These are phyloP conservation scores for Setophaga petechia DNA, from an alignment of 2,113 vertebrate genomes.

Conservation along the genomic window DNA sequence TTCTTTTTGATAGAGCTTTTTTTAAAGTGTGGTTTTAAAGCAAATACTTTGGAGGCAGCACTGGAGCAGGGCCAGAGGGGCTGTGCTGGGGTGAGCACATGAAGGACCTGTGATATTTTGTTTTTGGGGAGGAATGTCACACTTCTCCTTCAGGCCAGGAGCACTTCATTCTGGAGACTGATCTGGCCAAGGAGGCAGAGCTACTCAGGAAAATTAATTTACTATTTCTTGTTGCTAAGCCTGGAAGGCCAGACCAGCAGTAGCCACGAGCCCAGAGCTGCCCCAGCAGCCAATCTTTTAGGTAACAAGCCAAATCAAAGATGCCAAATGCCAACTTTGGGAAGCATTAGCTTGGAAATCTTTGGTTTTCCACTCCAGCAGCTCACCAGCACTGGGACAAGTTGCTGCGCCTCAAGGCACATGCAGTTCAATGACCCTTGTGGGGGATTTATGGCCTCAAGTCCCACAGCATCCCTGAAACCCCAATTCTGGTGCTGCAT, in stretches of 20 bases:
- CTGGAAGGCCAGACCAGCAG: not conserved
- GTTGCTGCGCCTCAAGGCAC: not conserved
- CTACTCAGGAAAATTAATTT: not conserved
- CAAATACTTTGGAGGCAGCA: not conserved
- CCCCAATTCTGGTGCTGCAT: rapidly evolving
- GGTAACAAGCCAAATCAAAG: not conserved
- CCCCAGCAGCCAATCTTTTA: not conserved
- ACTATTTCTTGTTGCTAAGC: not conserved
- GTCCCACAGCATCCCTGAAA: not conserved
- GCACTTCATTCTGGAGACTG: not conserved
- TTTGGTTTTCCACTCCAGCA: not conserved
- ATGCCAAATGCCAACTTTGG: not conserved
- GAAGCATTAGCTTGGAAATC: not conserved
- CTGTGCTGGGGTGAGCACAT: not conserved
- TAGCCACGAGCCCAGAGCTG: not conserved
- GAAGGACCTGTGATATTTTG: not conserved
- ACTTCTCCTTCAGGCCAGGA: not conserved
- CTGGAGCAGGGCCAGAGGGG: not conserved
- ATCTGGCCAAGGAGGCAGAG: not conserved
- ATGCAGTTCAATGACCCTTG: rapidly evolving
- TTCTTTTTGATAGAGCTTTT: not conserved
- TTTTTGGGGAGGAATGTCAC: constrained; percentile 23
- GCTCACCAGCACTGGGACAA: not conserved
- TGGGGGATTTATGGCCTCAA: not conserved
- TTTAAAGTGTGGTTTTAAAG: not conserved